Base-by-base conservation (phyloP, 2,797 vertebrate genomes). In the Lithobates pipiens region DNA sequence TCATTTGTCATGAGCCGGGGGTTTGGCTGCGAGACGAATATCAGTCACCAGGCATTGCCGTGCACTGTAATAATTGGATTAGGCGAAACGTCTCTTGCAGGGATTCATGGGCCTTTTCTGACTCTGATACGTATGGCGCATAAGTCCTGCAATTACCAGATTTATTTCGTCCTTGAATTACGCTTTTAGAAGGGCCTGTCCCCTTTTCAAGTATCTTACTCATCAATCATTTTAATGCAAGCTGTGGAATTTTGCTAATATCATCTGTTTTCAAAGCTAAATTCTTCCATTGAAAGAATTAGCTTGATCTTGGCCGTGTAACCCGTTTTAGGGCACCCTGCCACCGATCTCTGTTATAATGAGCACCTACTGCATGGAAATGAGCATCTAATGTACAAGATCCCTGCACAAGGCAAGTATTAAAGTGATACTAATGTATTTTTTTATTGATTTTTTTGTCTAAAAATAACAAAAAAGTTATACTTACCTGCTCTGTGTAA, bases 41-140 rank as follows among this genome's bases (percentile, higher is more conserved):
- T 67, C 50, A 79, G 44, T 29, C 76, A 50, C 46, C 65, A 57
- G 65, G 69, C 29, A 3, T 7, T 25, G 63, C 36, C 29, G 23
- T 72, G 50, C 76, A 63, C 29, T 44, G 44, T 7, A 65, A 79
- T 73, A 85, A 46, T 44, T 44, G 23, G 61, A 76, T 84, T 46
- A 70, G 8, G 8, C 32, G n/a, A 75, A 39, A 54, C 76, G 46
- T 36, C 77, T 8, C 44, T 61, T 16, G 25, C 27, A 34, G 27
- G 18, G 46, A 44, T 8, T 18, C 29, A 32, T 70, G 27, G 65
- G 32, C 65, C 18, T 32, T 77, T 34, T 63, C 15, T 25, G 10
- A 25, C 50, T 71, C 23, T 10, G 23, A 63, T 76, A 36, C 27
- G n/a, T 77, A 27, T 32, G 25, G 50, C 50, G 50, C 50, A 54